Conservation (phyloP, 2,113 vertebrate genomes). For the Marmota monax region DNA sequence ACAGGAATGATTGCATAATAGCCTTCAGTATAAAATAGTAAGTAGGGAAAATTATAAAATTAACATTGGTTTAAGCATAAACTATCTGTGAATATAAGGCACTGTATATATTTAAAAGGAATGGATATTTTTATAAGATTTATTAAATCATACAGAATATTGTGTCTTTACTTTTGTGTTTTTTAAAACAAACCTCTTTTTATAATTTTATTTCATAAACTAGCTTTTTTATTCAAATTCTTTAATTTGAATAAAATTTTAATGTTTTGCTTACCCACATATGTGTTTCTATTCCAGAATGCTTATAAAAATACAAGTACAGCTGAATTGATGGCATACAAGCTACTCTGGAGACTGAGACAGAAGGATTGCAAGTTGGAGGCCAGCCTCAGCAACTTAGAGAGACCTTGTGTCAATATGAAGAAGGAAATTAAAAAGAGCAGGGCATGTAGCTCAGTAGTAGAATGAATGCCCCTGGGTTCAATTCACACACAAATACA, state of each 20-base stretch:
- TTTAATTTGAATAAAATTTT: not conserved
- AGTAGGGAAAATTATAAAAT: constrained; percentile 36
- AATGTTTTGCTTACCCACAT: not conserved
- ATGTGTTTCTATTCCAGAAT: not conserved
- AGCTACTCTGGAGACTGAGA: too few relatives aligned
- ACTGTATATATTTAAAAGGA: constrained; percentile 3
- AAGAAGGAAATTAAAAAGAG: too few relatives aligned
- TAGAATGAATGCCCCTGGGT: too few relatives aligned
- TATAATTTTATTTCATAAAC: constrained; percentile 19
- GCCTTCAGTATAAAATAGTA: constrained; percentile 42
- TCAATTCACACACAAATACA: too few relatives aligned
- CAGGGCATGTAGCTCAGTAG: too few relatives aligned
- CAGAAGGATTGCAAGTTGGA: too few relatives aligned
- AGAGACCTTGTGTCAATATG: too few relatives aligned
- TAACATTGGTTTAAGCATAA: not conserved
- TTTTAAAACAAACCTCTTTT: not conserved
- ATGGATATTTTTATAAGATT: constrained; percentile 44
- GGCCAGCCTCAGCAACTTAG: too few relatives aligned
- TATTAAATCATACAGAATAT: not conserved
- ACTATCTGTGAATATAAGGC: not conserved
- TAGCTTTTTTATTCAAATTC: not conserved
- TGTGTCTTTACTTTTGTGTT: not conserved
- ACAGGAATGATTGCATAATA: constrained; percentile 28
- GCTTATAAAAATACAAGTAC: not conserved
- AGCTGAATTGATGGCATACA: not conserved